These are phyloP conservation scores for Vireo altiloquus DNA, from an alignment of 2,113 vertebrate genomes.

Conservation along the genomic window DNA sequence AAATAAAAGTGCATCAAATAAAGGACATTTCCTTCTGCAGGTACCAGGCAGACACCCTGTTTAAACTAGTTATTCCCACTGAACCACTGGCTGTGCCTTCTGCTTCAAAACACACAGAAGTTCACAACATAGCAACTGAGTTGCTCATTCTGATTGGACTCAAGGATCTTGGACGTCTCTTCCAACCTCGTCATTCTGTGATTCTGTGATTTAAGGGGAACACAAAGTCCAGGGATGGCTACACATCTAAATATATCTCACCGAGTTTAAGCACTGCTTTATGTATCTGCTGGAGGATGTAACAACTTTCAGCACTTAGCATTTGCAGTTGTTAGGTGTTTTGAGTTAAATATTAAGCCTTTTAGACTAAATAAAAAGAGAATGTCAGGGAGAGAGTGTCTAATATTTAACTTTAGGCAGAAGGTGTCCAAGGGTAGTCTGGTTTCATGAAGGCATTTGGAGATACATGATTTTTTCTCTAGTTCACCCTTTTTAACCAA, in stretches of 20 bases:
- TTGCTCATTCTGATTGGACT: not conserved
- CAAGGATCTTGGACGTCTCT: too few relatives aligned
- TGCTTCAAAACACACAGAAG: not conserved
- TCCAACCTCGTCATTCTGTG: too few relatives aligned
- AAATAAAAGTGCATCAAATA: not conserved
- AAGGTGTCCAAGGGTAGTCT: not conserved
- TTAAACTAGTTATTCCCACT: not conserved
- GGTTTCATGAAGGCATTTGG: not conserved
- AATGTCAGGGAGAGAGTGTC: not conserved
- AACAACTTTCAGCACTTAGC: not conserved
- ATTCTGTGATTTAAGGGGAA: not conserved
- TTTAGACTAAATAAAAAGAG: not conserved
- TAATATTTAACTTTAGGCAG: slow-evolving; percentile 41
- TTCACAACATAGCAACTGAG: not conserved
- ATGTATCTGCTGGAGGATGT: not conserved
- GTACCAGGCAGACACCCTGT: not conserved
- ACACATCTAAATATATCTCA: not conserved
- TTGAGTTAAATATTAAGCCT: slow-evolving; percentile 63
- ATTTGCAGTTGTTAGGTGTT: not conserved
- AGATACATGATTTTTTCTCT: not conserved
- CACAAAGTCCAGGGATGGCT: not conserved
- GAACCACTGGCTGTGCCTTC: not conserved
- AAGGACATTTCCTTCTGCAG: not conserved
- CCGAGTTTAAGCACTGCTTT: not conserved
- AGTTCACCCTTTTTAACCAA: not conserved